Evolutionary conservation across 2,113 vertebrate species (phyloP), one percentile per base, ranked within the genome.

Genomic region (Oreochromis aureus): DNA sequence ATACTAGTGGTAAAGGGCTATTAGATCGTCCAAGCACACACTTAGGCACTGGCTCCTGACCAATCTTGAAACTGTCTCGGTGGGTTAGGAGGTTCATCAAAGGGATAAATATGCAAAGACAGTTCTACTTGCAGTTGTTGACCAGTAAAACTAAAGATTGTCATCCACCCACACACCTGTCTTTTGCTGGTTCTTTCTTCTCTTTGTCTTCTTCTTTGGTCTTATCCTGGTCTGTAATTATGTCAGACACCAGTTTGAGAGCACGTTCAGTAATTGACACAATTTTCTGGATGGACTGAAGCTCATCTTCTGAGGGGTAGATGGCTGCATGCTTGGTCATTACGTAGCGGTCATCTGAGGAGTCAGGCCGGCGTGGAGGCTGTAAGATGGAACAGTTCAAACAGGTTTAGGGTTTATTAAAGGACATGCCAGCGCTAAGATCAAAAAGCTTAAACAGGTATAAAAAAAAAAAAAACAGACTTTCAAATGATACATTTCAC

Each of bases 281-380:
- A 4, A 99, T 99, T 95, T 99, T 99, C 94, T 99, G 99, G 81
- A 99, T 99, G 36, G 98, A 98, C 80, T 99, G 98, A 19, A 99
- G 97, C 88, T 99, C 99, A 1, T 99, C 98, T 80, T 99, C 99
- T 6, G 98, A 98, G 34, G 99, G 99, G 94, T 99, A 99, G 94
- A 99, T 99, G 78, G 98, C 96, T 0, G 98, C 98, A 30, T 99
- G 99, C 78, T 99, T 99, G 87, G 98, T 98, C 99, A 99, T 99
- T 55, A 99, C 98, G 0, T 99, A 99, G 51, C 98, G 98, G 90
- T 99, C 99, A 48, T 99, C 98, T 48, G 98, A 99, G 18, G 98
- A 99, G 90, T 99, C 99, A 19, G 98, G 98, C 4, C 98, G 98
- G 16, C 98, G 98, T 7, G 98, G 96, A n/a, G 97, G 98, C 99